A percentile compares a stretch with the other conserved stretches of the same genome.
Evolutionary conservation across 2,113 vertebrate genomes (phyloP).

Genomic region (Proterorhinus semilunaris): DNA sequence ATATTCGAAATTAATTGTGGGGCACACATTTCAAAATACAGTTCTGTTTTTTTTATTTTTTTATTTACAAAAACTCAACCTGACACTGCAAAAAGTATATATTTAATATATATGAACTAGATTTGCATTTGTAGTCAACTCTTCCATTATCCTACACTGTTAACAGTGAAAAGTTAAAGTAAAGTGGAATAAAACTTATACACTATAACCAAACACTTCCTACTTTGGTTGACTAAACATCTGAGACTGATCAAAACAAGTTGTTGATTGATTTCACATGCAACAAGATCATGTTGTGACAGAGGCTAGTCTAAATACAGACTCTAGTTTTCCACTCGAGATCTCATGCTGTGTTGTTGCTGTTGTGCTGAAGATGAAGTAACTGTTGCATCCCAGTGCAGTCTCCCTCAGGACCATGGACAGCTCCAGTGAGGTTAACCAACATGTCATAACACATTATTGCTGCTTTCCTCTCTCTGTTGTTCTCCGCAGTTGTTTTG

Average conservation of each 20-base stretch:
- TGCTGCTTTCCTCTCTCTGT: conserved; percentile 33
- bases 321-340: conserved; percentile 22
- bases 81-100: too few species aligned
- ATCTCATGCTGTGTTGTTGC: conserved; percentile 43
- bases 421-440: conserved; percentile 28
- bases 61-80: too few species aligned
- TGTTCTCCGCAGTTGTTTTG: conserved; percentile 33
- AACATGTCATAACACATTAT: conserved; percentile 35
- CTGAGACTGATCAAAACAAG: conserved; percentile 32
- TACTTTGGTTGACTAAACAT: neutral
- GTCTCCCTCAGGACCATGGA: conserved; percentile 19
- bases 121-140: too few species aligned
- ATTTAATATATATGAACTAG: too few species aligned
- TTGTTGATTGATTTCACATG: conserved; percentile 29
- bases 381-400: conserved; percentile 16
- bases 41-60: too few species aligned
- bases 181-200: neutral
- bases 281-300: conserved; percentile 49
- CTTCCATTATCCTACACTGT: too few species aligned
- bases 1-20: too few species aligned
- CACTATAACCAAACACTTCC: neutral
- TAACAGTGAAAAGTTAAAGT: neutral
- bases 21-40: too few species aligned
- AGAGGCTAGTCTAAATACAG: conserved; percentile 28
- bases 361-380: conserved; percentile 39